These are phyloP conservation scores for Muricea muricata DNA, from an alignment of 92 coral and sea anemone genomes.

Conservation along the genomic window DNA sequence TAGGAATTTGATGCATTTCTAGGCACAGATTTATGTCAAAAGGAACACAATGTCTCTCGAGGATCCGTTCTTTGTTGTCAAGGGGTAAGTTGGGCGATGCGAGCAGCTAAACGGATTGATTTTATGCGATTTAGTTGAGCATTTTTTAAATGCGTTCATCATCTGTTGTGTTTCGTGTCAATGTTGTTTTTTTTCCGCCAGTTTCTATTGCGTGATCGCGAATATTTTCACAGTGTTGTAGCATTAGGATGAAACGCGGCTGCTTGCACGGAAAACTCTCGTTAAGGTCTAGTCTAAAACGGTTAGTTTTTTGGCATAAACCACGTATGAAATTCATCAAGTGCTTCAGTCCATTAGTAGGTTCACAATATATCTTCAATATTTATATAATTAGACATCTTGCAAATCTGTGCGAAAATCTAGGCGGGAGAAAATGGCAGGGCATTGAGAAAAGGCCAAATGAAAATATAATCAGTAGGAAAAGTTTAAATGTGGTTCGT, in stretches of 20 bases:
- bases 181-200: background rate
- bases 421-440: background rate
- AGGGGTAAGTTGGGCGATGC: conserved; percentile 68
- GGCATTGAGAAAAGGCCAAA: background rate
- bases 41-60: conserved; percentile 72
- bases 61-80: conserved; percentile 92
- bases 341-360: background rate
- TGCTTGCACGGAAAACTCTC: background rate
- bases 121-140: background rate
- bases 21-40: background rate
- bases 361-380: background rate
- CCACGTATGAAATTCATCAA: too few relatives aligned
- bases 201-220: background rate
- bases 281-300: background rate
- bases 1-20: conserved; percentile 1
- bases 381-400: background rate
- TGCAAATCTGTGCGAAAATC: background rate
- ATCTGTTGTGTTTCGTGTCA: background rate
- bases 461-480: background rate
- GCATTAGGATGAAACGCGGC: background rate
- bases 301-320: background rate
- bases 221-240: background rate
- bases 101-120: background rate
- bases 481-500: background rate
- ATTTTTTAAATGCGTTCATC: background rate